Evolutionary conservation across 2,888 invertebrate genomes (phyloP).

Genomic region (Acronicta aceris): DNA sequence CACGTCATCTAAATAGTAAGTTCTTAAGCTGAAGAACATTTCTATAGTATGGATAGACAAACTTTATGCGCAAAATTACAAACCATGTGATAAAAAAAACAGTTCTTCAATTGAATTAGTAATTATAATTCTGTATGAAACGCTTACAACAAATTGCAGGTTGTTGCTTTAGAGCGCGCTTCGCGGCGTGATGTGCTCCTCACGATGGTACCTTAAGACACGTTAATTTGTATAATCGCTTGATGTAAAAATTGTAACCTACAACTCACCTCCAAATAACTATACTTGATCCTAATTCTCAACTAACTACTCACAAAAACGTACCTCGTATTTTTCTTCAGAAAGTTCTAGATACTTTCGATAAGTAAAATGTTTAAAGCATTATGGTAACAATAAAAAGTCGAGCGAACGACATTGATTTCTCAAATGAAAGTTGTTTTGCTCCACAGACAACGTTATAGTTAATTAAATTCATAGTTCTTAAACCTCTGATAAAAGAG

Average conservation of each 20-base stretch:
- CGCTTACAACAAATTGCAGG: constrained; percentile 71
- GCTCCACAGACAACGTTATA: constrained; percentile 51
- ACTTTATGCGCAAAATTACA: constrained; percentile 18
- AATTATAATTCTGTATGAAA: constrained; percentile 67
- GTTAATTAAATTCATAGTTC: constrained; percentile 62
- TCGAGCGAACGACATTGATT: constrained; percentile 65
- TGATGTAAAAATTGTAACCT: constrained; percentile 59
- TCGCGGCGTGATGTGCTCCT: constrained; percentile 65
- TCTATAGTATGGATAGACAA: not conserved
- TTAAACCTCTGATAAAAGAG: constrained; percentile 58
- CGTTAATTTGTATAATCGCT: constrained; percentile 76
- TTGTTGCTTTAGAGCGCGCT: constrained; percentile 58
- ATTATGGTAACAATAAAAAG: constrained; percentile 48
- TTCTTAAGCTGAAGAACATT: too few relatives aligned
- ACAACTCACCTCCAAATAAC: constrained; percentile 35
- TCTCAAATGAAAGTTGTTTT: constrained; percentile 69
- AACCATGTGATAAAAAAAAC: constrained; percentile 44
- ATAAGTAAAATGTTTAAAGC: constrained; percentile 37
- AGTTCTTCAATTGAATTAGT: constrained; percentile 68
- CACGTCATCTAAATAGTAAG: too few relatives aligned
- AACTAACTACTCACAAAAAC: constrained; percentile 23
- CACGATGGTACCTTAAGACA: constrained; percentile 73
- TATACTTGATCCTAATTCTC: constrained; percentile 42
- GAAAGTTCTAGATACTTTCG: constrained; percentile 34
- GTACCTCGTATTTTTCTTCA: constrained; percentile 27